Conservation (phyloP, 2,888 invertebrate species). For the Drosophila paramelanica region DNA sequence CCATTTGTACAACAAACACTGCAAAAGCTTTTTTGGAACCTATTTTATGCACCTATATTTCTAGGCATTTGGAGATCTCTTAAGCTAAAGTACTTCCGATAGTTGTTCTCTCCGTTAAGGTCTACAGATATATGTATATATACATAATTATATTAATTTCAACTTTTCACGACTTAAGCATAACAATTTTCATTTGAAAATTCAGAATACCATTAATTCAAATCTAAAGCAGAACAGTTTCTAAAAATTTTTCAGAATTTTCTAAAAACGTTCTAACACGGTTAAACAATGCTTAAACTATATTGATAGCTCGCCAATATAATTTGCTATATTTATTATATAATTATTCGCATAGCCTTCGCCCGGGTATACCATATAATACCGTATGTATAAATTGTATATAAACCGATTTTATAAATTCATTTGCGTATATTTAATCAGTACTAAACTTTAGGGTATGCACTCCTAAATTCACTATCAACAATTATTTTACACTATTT, state of each 20-base stretch:
- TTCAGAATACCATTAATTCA: conserved; percentile 3
- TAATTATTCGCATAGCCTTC: conserved; percentile 16
- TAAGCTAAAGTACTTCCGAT: conserved; percentile 8
- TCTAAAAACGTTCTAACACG: not conserved
- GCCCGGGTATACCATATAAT: conserved; percentile 15
- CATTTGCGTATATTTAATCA: conserved; percentile 75
- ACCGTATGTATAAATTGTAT: conserved; percentile 51
- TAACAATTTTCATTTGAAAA: not conserved
- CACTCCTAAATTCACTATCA: conserved; percentile 59
- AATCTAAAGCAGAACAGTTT: conserved; percentile 3
- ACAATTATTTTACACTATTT: conserved; percentile 51
- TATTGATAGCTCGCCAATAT: not conserved
- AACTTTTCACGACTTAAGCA: conserved; percentile 6
- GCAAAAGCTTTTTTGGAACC: conserved; percentile 22
- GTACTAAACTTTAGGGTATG: conserved; percentile 63
- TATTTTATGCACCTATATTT: not conserved
- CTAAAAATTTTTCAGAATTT: not conserved
- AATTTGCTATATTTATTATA: conserved; percentile 14
- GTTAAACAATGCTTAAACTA: conserved; percentile 2
- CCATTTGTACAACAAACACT: conserved; percentile 42
- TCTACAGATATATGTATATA: conserved; percentile 23
- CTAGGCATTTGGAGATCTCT: conserved; percentile 3
- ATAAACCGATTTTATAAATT: conserved; percentile 77
- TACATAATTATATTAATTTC: conserved; percentile 15
- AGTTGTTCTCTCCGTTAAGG: conserved; percentile 8